Conservation (phyloP, 2,888 invertebrate species). For the Smittia sp. region DNA sequence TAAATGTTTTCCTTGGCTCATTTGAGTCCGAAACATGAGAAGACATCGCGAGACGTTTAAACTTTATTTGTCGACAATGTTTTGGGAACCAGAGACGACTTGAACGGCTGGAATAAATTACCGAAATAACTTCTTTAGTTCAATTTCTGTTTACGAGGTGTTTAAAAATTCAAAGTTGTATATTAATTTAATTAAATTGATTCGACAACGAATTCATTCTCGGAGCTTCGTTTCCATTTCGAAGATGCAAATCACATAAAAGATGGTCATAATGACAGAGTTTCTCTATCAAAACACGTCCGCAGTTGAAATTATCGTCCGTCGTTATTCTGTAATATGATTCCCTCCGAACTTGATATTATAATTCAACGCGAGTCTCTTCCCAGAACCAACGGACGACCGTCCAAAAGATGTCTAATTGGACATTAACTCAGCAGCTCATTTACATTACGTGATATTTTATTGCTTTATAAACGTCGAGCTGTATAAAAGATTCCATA, state of each 20-base stretch:
- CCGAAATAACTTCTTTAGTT: slow-evolving; percentile 1
- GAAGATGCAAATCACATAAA: slow-evolving; percentile 10
- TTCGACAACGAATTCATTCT: slow-evolving; percentile 12
- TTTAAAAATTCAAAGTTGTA: slow-evolving; percentile 14
- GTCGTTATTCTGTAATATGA: slow-evolving; percentile 18
- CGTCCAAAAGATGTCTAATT: slow-evolving; percentile 18
- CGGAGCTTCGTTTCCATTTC: neutral
- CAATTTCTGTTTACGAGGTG: slow-evolving; percentile 17
- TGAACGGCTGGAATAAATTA: neutral
- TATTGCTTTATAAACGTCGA: slow-evolving; percentile 15
- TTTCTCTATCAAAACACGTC: slow-evolving; percentile 5
- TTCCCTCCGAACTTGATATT: neutral
- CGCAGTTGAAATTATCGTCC: neutral
- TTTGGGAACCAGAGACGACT: neutral
- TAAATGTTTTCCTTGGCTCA: neutral
- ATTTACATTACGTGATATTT: slow-evolving; percentile 12
- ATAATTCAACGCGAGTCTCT: slow-evolving; percentile 1
- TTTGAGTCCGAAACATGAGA: neutral
- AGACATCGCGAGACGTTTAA: neutral
- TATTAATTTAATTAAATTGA: slow-evolving; percentile 23
- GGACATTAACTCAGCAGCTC: slow-evolving; percentile 22
- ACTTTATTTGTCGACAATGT: neutral
- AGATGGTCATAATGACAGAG: neutral
- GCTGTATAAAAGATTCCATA: neutral
- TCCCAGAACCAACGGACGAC: neutral